These are phyloP conservation scores for Acromyrmex heyeri DNA, from an alignment of 1,140 invertebrate genomes.

Conservation along the genomic window DNA sequence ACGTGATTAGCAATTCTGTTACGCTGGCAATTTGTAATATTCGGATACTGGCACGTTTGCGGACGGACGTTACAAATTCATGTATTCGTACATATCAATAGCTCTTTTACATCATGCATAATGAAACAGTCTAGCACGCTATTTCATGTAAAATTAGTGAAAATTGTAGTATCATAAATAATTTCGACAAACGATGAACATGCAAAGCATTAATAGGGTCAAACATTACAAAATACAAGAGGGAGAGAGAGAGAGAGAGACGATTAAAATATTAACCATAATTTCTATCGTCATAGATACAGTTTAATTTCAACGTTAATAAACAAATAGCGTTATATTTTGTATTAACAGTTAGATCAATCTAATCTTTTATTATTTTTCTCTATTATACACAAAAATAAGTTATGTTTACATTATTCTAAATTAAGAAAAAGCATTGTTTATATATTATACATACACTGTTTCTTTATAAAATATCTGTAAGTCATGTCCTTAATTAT, in stretches of 20 bases:
- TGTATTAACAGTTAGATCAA: neutral
- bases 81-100: conserved; percentile 38
- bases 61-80: conserved; percentile 10
- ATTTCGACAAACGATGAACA: neutral
- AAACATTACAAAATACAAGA: neutral
- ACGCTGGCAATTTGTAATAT: conserved; percentile 18
- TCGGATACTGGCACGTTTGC: neutral
- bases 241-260: no score
- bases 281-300: neutral
- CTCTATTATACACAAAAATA: neutral
- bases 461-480: neutral
- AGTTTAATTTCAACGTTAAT: neutral
- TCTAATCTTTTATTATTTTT: neutral
- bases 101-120: conserved; percentile 24
- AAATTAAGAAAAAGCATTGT: neutral
- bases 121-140: neutral
- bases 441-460: neutral
- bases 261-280: neutral
- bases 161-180: conserved; percentile 30
- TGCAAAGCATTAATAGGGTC: conserved; percentile 5
- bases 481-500: neutral
- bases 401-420: neutral
- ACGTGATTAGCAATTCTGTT: conserved; percentile 29
- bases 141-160: conserved; percentile 28
- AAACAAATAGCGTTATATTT: neutral